A percentile compares a stretch with the other conserved stretches of the same genome.
These are phyloP conservation scores for Sialis fuliginosa DNA, from an alignment of 2,888 invertebrate genomes.

Conservation along the genomic window DNA sequence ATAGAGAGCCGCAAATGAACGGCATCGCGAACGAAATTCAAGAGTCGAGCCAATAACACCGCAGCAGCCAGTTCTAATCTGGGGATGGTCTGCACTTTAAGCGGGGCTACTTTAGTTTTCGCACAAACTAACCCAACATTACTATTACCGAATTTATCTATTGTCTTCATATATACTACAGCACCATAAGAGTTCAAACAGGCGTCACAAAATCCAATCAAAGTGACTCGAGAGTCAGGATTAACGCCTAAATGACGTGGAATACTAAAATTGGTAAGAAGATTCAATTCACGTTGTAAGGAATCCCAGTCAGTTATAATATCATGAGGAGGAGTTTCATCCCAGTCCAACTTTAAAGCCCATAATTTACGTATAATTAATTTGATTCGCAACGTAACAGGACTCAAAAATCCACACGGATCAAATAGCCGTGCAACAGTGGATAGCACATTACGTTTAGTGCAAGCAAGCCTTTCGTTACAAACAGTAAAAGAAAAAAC, in stretches of 20 bases:
- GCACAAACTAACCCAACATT: neutral
- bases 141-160: neutral
- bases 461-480: neutral
- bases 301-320: neutral
- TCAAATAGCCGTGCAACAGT: neutral
- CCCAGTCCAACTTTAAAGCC: neutral
- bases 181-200: neutral
- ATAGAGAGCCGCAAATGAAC: no score
- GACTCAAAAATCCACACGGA: neutral
- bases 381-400: neutral
- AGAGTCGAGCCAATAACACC: no score
- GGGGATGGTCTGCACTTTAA: neutral
- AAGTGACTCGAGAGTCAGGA: no score
- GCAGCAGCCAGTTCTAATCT: neutral
- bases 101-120: neutral
- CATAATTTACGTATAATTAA: neutral
- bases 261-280: neutral
- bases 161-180: neutral
- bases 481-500: neutral
- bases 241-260: neutral
- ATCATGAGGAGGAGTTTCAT: neutral
- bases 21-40: no score
- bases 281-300: neutral
- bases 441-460: neutral
- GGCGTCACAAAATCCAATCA: neutral